These are phyloP conservation scores for Psittacula echo DNA, from an alignment of 2,797 vertebrate genomes.

Conservation along the genomic window DNA sequence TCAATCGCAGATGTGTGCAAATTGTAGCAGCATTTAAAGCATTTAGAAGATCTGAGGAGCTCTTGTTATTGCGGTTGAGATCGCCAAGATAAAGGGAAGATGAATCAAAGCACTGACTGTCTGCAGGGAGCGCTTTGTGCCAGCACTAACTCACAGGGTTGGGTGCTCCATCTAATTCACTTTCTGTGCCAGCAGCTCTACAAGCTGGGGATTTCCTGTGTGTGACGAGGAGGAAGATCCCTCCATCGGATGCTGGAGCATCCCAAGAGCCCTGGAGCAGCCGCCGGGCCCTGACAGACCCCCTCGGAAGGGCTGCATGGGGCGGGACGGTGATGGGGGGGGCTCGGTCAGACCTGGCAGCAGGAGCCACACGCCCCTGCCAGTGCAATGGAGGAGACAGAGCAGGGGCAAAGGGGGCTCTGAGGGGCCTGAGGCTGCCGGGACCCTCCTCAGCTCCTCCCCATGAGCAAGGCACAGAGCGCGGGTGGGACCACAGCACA, in stretches of 20 bases:
- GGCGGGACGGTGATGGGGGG: neutral
- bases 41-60: conserved; percentile 47
- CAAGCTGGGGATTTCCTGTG: neutral
- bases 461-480: accelerated
- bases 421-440: neutral
- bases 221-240: neutral
- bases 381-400: neutral
- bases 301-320: neutral
- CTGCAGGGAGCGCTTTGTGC: conserved; percentile 33
- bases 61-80: neutral
- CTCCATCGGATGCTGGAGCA: neutral
- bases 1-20: conserved; percentile 35
- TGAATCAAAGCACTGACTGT: conserved; percentile 1
- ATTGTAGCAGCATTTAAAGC: conserved; percentile 17
- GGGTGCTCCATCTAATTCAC: neutral
- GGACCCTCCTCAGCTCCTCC: neutral
- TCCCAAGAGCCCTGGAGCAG: neutral
- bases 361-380: neutral
- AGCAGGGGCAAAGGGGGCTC: accelerated
- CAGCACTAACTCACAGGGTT: neutral
- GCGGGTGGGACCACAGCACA: accelerated
- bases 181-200: neutral
- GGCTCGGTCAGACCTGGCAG: neutral
- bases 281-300: accelerated
- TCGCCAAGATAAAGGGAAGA: conserved; percentile 35